These are phyloP conservation scores for Metallyticus violacea DNA, from an alignment of 2,888 invertebrate genomes.

Conservation along the genomic window DNA sequence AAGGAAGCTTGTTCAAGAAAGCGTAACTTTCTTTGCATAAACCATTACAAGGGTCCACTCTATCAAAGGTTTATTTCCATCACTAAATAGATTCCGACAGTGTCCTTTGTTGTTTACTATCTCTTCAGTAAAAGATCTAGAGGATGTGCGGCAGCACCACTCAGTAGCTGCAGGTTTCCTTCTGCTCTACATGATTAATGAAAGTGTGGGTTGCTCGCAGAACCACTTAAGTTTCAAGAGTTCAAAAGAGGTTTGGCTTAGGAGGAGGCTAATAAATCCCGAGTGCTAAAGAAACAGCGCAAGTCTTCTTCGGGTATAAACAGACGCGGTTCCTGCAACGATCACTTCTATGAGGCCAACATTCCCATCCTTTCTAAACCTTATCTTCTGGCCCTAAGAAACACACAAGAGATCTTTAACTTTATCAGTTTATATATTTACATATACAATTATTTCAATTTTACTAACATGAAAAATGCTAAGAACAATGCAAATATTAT, in stretches of 20 bases:
- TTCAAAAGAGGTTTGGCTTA: background rate
- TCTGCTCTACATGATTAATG: background rate
- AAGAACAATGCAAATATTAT: too few species aligned
- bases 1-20: too few species aligned
- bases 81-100: background rate
- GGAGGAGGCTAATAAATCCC: background rate
- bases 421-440: too few species aligned
- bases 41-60: too few species aligned
- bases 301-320: background rate
- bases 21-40: too few species aligned
- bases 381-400: too few species aligned
- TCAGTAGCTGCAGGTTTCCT: background rate
- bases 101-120: background rate
- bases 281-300: background rate
- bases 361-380: too few species aligned
- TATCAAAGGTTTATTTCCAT: background rate
- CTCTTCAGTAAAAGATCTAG: background rate
- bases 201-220: background rate
- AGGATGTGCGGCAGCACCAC: background rate
- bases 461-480: too few species aligned
- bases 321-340: background rate
- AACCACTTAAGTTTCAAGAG: background rate
- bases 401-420: too few species aligned
- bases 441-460: too few species aligned
- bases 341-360: too few species aligned